Base-by-base conservation (phyloP, 1,140 invertebrate species). In the Dermatophagoides farinae region DNA sequence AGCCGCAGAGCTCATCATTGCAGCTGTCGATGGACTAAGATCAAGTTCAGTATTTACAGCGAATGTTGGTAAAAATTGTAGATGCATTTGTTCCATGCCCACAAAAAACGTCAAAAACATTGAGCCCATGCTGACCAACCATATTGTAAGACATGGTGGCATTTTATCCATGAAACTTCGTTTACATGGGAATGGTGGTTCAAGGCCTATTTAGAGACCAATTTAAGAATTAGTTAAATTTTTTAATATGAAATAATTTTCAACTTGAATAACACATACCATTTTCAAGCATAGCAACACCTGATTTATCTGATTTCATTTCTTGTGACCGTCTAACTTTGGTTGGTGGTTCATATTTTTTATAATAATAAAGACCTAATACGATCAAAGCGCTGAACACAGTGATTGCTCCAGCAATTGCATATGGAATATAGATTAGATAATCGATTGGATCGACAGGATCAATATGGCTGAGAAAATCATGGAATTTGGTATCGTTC, bases 51-150 rank as follows among this genome's bases (percentile, higher is more conserved):
- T 50, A 37, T 63, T 61, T 12, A 61, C 57, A 8, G 39, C 57
- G 46, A 61, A 63, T 12, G 62, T 63, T 22, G 62, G 57, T 47
- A 63, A 38, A 62, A 61, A 63, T 39, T 63, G 58, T 20, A 62
- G 44, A 47, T 59, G 44, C 40, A 59, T 63, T 31, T 57, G 51
- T 44, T 61, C 57, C 46, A 63, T 63, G 43, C 62, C 62, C 1
- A 52, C 44, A 47, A 57, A 63, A 38, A 63, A 63, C 18, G 50
- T 49, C 8, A 63, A 18, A 38, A 49, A 61, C 59, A 63, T 31
- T 20, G 57, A 47, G 44, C 49, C 62, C 57, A 61, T 43, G 1
- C 62, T 37, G 12, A 63, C 55, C n/a, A 61, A 43, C 58, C 58
- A 60, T 6, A 60, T 60, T 1, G 58, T 49, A 11, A 49, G 2